These are phyloP conservation scores for Rhynchonycteris naso DNA, from an alignment of 2,797 vertebrate species.

Conservation along the genomic window DNA sequence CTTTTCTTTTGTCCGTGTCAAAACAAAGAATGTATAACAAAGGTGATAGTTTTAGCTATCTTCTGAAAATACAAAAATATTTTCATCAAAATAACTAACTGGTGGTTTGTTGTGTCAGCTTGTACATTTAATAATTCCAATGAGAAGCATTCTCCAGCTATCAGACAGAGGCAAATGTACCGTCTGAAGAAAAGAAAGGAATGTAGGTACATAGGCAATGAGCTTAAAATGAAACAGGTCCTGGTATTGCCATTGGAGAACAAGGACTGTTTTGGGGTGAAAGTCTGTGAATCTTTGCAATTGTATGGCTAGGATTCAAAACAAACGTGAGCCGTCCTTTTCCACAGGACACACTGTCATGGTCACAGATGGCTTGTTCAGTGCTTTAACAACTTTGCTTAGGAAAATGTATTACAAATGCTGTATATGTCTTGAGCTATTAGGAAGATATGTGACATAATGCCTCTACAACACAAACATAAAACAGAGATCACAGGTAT, in stretches of 20 bases:
- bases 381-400: neutral
- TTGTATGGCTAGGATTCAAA: neutral
- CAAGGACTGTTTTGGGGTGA: neutral
- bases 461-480: constrained; percentile 2
- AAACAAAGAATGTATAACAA: constrained; percentile 70
- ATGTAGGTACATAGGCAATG: constrained; percentile 42
- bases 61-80: constrained; percentile 76
- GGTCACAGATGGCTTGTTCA: neutral
- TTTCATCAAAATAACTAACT: constrained; percentile 75
- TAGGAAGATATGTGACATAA: neutral
- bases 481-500: constrained; percentile 42
- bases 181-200: constrained; percentile 61
- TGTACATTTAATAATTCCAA: constrained; percentile 62
- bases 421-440: neutral
- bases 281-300: neutral
- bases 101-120: constrained; percentile 75
- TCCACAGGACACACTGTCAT: neutral
- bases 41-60: constrained; percentile 71
- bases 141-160: constrained; percentile 58
- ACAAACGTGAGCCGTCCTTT: neutral
- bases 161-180: constrained; percentile 44
- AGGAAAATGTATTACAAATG: constrained; percentile 21
- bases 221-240: constrained; percentile 28
- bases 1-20: constrained; percentile 68
- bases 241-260: neutral